Conservation (phyloP, 2,888 invertebrate genomes). For the Microctonus brassicae region DNA sequence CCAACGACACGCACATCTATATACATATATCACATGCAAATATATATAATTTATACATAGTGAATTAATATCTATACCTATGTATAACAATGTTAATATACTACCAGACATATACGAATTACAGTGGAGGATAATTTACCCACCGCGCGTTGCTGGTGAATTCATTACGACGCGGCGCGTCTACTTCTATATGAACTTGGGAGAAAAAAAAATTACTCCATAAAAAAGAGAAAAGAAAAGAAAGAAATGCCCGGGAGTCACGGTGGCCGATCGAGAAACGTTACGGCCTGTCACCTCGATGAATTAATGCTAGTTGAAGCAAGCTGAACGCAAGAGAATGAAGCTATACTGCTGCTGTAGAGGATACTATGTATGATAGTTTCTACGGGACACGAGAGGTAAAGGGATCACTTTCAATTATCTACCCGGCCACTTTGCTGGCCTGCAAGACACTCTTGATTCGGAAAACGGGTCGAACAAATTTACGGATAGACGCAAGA, state of each 20-base stretch:
- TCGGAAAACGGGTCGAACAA: slow-evolving; percentile 41
- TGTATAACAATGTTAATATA: background rate
- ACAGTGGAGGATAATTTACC: slow-evolving; percentile 11
- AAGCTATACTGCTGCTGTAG: background rate
- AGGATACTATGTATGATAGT: slow-evolving; percentile 27
- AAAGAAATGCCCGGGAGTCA: slow-evolving; percentile 22
- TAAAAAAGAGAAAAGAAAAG: slow-evolving; percentile 6
- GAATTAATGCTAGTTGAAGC: slow-evolving; percentile 35
- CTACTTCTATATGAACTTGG: background rate
- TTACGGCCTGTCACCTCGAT: slow-evolving; percentile 36
- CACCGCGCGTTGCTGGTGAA: slow-evolving; percentile 7
- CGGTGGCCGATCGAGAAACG: slow-evolving; percentile 29
- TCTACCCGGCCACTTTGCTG: slow-evolving; percentile 47
- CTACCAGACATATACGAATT: slow-evolving; percentile 9
- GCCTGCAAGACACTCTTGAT: slow-evolving; percentile 47
- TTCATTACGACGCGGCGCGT: slow-evolving; percentile 8
- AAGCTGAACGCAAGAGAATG: slow-evolving; percentile 32
- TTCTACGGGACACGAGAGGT: slow-evolving; percentile 20
- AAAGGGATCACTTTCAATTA: slow-evolving; percentile 48
- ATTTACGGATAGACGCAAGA: slow-evolving; percentile 23
- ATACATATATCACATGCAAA: background rate
- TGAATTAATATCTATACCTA: background rate
- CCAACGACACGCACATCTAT: background rate
- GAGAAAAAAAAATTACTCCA: slow-evolving; percentile 11
- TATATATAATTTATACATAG: too few species aligned